Evolutionary conservation across 2,888 invertebrate genomes (phyloP).

Genomic region (Chymomyza procnemis): DNA sequence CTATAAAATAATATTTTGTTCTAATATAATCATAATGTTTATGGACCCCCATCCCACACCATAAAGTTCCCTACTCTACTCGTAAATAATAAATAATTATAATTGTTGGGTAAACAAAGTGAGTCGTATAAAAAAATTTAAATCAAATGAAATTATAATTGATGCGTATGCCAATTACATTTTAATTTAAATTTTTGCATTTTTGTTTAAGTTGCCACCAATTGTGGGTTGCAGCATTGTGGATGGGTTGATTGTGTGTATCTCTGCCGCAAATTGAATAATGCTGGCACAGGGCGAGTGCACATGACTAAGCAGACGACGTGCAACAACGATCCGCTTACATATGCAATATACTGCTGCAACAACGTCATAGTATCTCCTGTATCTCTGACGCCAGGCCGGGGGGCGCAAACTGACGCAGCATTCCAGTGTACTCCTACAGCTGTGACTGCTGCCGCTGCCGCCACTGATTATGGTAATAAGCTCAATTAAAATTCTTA

Average conservation of each 20-base stretch:
- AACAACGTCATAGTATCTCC: neutral
- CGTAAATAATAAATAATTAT: conserved; percentile 53
- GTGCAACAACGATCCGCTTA: neutral
- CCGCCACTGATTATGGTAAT: conserved; percentile 54
- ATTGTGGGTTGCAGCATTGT: conserved; percentile 28
- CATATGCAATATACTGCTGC: neutral
- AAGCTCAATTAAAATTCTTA: conserved; percentile 59
- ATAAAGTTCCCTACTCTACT: conserved; percentile 21
- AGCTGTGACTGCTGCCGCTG: conserved; percentile 13
- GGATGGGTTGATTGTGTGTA: no score
- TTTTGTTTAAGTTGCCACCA: conserved; percentile 12
- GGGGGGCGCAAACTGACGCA: neutral
- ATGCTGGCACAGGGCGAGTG: conserved; percentile 42
- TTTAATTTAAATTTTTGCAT: conserved; percentile 48
- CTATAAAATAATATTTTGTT: conserved; percentile 14
- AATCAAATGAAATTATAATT: conserved; percentile 46
- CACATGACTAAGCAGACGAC: conserved; percentile 35
- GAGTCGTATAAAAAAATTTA: conserved; percentile 18
- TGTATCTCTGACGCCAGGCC: neutral
- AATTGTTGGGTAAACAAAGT: conserved; percentile 37
- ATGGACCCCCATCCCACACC: no score
- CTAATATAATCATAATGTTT: neutral
- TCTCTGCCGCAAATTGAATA: conserved; percentile 43
- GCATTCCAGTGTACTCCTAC: neutral
- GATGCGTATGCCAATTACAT: conserved; percentile 60